phyloP scores from a whole-genome alignment of 2,888 invertebrate genomes.

The Apamea crenata region DNA sequence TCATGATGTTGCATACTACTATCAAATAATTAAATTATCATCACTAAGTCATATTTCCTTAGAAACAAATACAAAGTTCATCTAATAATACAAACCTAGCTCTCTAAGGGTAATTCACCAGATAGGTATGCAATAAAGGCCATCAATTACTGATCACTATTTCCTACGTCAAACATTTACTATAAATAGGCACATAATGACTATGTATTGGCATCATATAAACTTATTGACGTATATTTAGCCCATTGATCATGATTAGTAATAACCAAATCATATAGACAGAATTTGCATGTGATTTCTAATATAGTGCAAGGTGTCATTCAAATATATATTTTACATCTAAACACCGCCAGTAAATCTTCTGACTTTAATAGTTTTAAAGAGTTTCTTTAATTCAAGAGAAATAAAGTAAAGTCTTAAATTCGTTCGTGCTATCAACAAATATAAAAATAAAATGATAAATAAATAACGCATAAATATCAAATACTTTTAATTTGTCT shows the following conservation, averaged over 20 bases:
- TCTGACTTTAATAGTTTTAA: neutral
- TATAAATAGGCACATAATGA: constrained; percentile 45
- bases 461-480: neutral
- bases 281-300: constrained; percentile 37
- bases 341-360: constrained; percentile 14
- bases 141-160: constrained; percentile 50
- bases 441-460: neutral
- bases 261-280: constrained; percentile 38
- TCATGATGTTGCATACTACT: neutral
- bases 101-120: constrained; percentile 24
- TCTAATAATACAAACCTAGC: neutral
- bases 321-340: constrained; percentile 33
- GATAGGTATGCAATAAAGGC: constrained; percentile 32
- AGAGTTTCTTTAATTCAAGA: neutral
- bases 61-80: neutral
- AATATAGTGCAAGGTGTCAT: constrained; percentile 19
- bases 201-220: constrained; percentile 54
- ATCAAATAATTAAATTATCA: neutral
- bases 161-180: constrained; percentile 43
- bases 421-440: neutral
- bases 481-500: neutral
- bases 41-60: neutral
- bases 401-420: neutral
- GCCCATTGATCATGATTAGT: constrained; percentile 59
- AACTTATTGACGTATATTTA: constrained; percentile 62